These are phyloP conservation scores for Arge pagana DNA, from an alignment of 2,888 invertebrate genomes.

Conservation along the genomic window DNA sequence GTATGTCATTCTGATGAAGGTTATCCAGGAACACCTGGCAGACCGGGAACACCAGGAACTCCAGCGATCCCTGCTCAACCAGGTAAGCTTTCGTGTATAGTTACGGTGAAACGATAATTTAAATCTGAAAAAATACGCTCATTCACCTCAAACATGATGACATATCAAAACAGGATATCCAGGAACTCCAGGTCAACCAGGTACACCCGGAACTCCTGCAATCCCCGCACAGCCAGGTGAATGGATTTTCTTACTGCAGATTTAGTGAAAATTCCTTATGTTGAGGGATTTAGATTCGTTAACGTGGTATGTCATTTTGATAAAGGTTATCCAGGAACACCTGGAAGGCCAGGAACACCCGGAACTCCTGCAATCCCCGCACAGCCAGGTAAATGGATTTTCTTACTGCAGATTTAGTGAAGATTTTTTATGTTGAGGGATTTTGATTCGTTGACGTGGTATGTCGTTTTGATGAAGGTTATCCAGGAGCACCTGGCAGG, in stretches of 20 bases:
- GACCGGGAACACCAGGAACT: conserved; percentile 40
- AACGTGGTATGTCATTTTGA: not conserved
- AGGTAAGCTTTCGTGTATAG: conserved; percentile 29
- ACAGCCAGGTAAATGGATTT: conserved; percentile 37
- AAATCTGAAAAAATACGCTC: no score
- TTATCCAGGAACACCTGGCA: no score
- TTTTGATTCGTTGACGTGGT: no score
- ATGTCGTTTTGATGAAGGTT: conserved; percentile 32
- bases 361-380: conserved; percentile 48
- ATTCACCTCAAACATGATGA: no score
- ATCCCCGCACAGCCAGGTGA: conserved; percentile 46
- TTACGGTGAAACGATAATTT: no score
- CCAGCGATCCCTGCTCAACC: conserved; percentile 33
- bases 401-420: conserved; percentile 23
- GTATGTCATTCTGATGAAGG: no score
- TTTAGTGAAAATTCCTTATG: conserved; percentile 22
- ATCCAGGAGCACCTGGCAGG: conserved; percentile 33
- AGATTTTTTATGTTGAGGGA: conserved; percentile 21
- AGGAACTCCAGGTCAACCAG: conserved; percentile 39
- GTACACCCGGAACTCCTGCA: conserved; percentile 42
- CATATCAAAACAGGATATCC: conserved; percentile 27
- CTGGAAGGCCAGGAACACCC: conserved; percentile 40
- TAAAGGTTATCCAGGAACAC: conserved; percentile 36
- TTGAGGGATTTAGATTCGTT: no score
- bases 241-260: conserved; percentile 18